A percentile compares a stretch with the other conserved stretches of the same genome.
phyloP scores from a whole-genome alignment of 2,113 vertebrate genomes.

The Rallus limicola region DNA sequence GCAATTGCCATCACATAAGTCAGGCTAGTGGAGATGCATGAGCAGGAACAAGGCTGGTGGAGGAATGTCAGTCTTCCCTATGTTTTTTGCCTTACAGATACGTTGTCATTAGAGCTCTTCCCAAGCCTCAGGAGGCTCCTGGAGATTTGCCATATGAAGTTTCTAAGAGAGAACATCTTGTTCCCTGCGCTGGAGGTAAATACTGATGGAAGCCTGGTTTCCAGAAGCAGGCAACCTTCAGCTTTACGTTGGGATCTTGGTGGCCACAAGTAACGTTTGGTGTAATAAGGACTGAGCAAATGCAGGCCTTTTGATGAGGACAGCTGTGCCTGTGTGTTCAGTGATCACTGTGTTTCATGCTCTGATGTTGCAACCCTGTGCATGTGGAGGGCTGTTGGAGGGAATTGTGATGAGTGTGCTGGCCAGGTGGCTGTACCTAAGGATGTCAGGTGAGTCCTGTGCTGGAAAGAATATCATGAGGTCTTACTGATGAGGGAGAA shows the following conservation, averaged over 20 bases:
- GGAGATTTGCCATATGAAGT: neutral
- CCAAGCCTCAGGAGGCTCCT: neutral
- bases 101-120: neutral
- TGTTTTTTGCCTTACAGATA: neutral
- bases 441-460: neutral
- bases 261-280: neutral
- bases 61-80: neutral
- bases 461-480: neutral
- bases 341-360: neutral
- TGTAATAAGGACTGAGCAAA: neutral
- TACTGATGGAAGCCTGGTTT: neutral
- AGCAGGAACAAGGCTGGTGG: neutral
- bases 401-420: neutral
- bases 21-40: neutral
- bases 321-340: neutral
- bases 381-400: neutral
- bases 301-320: neutral
- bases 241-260: neutral
- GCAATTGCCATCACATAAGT: neutral
- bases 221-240: neutral
- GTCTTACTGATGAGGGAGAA: neutral
- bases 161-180: neutral
- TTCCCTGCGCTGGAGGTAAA: neutral
- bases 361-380: neutral
- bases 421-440: neutral